These are phyloP conservation scores for Calephelis perditalis DNA, from an alignment of 2,888 invertebrate genomes.

Conservation along the genomic window DNA sequence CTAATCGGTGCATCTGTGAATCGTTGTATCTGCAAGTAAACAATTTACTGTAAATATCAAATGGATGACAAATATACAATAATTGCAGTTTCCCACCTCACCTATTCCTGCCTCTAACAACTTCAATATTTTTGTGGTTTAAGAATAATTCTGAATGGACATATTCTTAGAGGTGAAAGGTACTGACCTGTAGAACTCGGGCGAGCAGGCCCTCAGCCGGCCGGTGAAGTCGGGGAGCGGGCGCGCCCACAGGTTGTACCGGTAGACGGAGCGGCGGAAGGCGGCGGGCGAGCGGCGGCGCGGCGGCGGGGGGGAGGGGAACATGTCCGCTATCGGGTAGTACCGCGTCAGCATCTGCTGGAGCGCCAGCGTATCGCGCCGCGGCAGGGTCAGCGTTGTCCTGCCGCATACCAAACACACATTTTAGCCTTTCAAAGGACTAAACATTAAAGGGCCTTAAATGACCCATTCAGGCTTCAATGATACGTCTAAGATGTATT, in stretches of 20 bases:
- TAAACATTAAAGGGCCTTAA: too few relatives aligned
- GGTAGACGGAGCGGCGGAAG: slow-evolving; percentile 85
- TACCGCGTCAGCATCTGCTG: slow-evolving; percentile 74
- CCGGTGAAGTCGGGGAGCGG: slow-evolving; percentile 84
- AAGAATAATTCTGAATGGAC: too few relatives aligned
- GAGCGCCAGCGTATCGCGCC: slow-evolving; percentile 78
- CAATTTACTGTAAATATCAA: not conserved
- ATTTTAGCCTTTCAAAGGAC: too few relatives aligned
- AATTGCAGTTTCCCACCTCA: too few relatives aligned
- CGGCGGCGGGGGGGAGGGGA: slow-evolving; percentile 37
- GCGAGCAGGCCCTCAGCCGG: slow-evolving; percentile 84
- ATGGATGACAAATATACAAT: too few relatives aligned
- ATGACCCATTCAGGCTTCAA: too few relatives aligned
- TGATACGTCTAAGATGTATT: too few relatives aligned
- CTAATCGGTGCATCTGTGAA: slow-evolving; percentile 87
- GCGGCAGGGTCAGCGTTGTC: slow-evolving; percentile 83
- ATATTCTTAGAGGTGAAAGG: too few relatives aligned
- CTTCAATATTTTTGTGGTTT: too few relatives aligned
- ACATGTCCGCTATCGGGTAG: slow-evolving; percentile 54
- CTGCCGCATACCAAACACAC: slow-evolving; percentile 49
- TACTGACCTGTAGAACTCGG: slow-evolving; percentile 84
- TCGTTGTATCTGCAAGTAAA: slow-evolving; percentile 83
- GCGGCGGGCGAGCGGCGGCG: slow-evolving; percentile 58
- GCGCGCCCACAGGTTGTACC: slow-evolving; percentile 85
- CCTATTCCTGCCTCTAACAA: too few relatives aligned